Evolutionary conservation across 1,140 invertebrate genomes (phyloP), one percentile per base, ranked within the genome.

Genomic region (Cephus cinctus): DNA sequence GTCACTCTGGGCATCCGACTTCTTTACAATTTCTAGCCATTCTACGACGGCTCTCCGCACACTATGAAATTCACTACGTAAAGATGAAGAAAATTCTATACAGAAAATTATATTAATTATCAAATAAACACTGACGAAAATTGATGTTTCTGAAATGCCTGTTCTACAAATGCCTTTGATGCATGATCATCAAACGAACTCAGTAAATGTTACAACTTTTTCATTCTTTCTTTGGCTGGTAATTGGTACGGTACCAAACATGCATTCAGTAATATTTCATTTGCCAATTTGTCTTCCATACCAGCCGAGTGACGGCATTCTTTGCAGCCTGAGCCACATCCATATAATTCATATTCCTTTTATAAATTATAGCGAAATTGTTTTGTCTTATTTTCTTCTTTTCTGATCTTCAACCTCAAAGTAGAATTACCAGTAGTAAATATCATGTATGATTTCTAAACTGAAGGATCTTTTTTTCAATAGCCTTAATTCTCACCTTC

Each of bases 111-210:
- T n/a, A n/a, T n/a, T n/a, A 18, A 30, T 15, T 39, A 22, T 27
- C 15, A 41, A 53, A 32, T 36, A 50, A 46, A 52, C n/a, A n/a
- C n/a, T n/a, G n/a, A n/a, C n/a, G n/a, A n/a, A 52, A 94, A 76
- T 67, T 96, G 92, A 76, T 93, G 90, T 70, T 96, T 96, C 64
- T 98, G 89, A 36, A 98, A n/a, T n/a, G n/a, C n/a, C n/a, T n/a
- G 77, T 71, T 98, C 94, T 43, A 94, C 88, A 65, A 94, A 94
- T n/a, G 92, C 92, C 75, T 96, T 96, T 0, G 91, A 91, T 2
- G 95, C 94, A 78, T 98, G 88, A 57, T 96, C 90, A 74, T 98
- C 95, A 25, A 98, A 88, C 34, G 93, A 95, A 27, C 88, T 90
- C 61, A 95, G 85, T 4, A 98, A 76, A 68, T 95, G 89, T 65